phyloP scores from a whole-genome alignment of 2,888 invertebrate species.

The Aleiodes leptofemur region DNA sequence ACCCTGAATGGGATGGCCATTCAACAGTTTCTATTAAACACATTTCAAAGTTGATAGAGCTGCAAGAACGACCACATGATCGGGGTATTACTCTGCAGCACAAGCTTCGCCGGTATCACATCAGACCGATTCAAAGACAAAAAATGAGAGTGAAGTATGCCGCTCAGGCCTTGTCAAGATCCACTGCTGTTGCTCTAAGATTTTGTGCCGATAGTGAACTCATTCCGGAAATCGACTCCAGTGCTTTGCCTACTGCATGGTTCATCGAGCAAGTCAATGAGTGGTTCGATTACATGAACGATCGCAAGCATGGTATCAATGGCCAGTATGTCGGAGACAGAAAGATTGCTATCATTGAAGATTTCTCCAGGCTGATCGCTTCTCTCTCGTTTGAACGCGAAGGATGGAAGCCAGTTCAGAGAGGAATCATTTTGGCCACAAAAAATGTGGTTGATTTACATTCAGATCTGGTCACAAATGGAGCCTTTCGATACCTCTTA shows the following conservation, averaged over 20 bases:
- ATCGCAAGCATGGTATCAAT: slow-evolving; percentile 2
- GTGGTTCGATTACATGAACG: slow-evolving; percentile 10
- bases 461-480: not conserved
- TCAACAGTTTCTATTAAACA: not conserved
- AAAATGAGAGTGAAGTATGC: slow-evolving; percentile 14
- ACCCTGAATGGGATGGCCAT: not conserved
- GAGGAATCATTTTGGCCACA: not conserved
- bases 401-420: slow-evolving; percentile 27
- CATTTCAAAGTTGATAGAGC: not conserved
- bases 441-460: not conserved
- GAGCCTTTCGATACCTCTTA: not conserved
- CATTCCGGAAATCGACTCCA: not conserved
- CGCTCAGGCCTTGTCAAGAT: not conserved
- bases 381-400: not conserved
- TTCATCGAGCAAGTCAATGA: slow-evolving; percentile 5
- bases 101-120: not conserved
- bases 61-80: not conserved
- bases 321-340: not conserved
- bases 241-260: slow-evolving; percentile 18
- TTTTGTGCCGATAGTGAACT: not conserved
- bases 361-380: not conserved
- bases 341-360: not conserved
- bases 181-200: slow-evolving; percentile 3
- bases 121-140: not conserved
- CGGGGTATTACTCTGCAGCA: not conserved